Conservation (phyloP, 1,140 invertebrate genomes). For the Samia ricini region DNA sequence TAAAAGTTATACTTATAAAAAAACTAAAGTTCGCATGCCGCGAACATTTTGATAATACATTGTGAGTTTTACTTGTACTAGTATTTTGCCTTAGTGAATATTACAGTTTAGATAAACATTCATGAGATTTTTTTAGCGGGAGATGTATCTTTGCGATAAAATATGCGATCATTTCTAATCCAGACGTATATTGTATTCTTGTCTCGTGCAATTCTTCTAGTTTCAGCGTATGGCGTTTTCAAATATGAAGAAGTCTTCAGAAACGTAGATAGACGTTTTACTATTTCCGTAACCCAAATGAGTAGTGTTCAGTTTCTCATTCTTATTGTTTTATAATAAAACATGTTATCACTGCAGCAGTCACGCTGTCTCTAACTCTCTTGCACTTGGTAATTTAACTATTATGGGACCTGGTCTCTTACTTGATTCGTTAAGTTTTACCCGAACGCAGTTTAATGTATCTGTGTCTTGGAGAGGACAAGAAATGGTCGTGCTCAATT, state of each 20-base stretch:
- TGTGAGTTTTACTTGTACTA: constrained; percentile 19
- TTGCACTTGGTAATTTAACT: constrained; percentile 21
- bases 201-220: constrained; percentile 21
- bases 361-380: constrained; percentile 21
- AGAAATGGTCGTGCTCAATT: constrained; percentile 18
- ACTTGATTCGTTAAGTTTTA: constrained; percentile 26
- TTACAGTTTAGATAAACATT: constrained; percentile 21
- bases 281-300: constrained; percentile 24
- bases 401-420: constrained; percentile 27
- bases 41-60: constrained; percentile 38
- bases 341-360: constrained; percentile 26
- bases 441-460: constrained; percentile 17
- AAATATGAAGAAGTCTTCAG: constrained; percentile 28
- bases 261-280: constrained; percentile 22
- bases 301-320: constrained; percentile 21
- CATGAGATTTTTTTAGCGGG: constrained; percentile 21
- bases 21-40: constrained; percentile 31
- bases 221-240: constrained; percentile 27
- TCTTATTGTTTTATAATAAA: constrained; percentile 27
- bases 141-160: constrained; percentile 24
- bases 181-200: constrained; percentile 31
- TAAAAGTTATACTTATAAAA: too few relatives aligned
- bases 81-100: neutral
- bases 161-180: constrained; percentile 31
- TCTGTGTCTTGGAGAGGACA: constrained; percentile 14